phyloP scores from a whole-genome alignment of 1,140 invertebrate genomes.

The Grapholita molesta region DNA sequence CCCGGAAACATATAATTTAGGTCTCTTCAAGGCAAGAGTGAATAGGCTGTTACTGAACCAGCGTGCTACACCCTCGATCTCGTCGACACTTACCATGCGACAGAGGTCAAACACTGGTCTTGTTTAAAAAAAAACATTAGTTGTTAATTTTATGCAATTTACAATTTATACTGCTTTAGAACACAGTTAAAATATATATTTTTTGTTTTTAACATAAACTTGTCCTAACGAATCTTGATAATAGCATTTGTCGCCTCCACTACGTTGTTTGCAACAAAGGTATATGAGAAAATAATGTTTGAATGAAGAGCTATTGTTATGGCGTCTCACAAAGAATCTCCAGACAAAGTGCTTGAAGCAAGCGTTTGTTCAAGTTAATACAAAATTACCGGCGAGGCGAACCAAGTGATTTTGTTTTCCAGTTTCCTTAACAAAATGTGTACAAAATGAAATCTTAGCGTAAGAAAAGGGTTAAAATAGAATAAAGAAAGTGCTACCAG shows the following conservation, averaged over 20 bases:
- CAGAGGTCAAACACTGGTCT: no score
- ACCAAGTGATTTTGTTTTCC: conserved; percentile 9
- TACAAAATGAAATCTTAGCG: not conserved
- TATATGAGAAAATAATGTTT: conserved; percentile 46
- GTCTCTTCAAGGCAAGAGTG: no score
- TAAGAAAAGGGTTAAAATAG: not conserved
- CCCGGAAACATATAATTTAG: no score
- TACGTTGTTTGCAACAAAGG: conserved; percentile 36
- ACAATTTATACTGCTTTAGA: not conserved
- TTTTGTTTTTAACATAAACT: conserved; percentile 17
- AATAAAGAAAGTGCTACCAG: not conserved
- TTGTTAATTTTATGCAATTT: no score
- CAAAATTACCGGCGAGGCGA: conserved; percentile 7
- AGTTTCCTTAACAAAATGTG: not conserved
- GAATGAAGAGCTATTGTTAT: conserved; percentile 46
- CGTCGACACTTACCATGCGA: no score
- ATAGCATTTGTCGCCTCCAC: conserved; percentile 37
- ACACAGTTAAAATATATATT: no score
- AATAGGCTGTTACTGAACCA: no score
- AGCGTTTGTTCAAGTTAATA: conserved; percentile 29
- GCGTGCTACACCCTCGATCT: no score
- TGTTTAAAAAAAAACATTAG: no score
- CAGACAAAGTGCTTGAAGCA: conserved; percentile 30
- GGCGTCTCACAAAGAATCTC: conserved; percentile 33
- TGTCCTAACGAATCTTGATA: conserved; percentile 38